Evolutionary conservation across 2,113 vertebrate species (phyloP).

Genomic region (Meleagris gallopavo): DNA sequence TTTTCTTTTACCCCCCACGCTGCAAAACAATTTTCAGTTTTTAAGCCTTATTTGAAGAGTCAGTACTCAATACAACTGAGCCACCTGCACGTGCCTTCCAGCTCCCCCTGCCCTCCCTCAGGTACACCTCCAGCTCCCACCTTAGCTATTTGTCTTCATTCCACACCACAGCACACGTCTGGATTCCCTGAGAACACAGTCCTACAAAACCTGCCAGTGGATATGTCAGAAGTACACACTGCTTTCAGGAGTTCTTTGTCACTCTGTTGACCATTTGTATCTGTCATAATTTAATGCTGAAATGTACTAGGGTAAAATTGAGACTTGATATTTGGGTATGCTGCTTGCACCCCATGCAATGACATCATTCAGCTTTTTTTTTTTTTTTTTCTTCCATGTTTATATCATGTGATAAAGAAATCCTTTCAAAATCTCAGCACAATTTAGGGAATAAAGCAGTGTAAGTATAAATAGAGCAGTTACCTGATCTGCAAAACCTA

Average conservation of each 20-base stretch:
- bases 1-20: neutral
- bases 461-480: neutral
- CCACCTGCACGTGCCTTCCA: neutral
- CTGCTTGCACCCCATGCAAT: neutral
- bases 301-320: neutral
- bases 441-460: conserved; percentile 35
- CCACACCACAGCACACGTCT: accelerated
- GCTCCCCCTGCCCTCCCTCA: neutral
- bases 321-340: neutral
- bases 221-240: accelerated
- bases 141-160: neutral
- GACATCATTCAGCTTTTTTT: conserved; percentile 23
- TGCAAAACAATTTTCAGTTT: neutral
- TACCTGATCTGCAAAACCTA: neutral
- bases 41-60: neutral
- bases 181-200: neutral
- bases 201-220: neutral
- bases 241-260: neutral
- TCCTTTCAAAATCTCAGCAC: too few species aligned
- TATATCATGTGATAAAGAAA: conserved; percentile 38
- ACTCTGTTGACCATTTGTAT: neutral
- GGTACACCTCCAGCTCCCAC: neutral
- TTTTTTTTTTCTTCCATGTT: neutral
- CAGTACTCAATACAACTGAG: neutral
- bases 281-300: neutral